A percentile compares a stretch with the other conserved stretches of the same genome.
Conservation (phyloP, 2,888 invertebrate genomes). For the Tolmerus cingulatus region DNA sequence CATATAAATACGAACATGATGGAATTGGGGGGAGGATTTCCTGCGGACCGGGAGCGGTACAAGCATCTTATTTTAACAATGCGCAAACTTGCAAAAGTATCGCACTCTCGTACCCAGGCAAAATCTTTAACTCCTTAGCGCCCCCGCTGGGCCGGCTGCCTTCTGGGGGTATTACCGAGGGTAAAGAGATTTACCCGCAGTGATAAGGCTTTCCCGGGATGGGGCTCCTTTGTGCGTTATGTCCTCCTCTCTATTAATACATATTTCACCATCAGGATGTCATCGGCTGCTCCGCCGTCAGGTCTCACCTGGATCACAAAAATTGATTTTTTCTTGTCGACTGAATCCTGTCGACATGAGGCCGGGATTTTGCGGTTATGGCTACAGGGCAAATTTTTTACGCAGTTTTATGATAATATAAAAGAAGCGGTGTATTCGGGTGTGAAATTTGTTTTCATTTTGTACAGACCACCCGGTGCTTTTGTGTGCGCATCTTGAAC, state of each 20-base stretch:
- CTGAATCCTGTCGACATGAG: not conserved
- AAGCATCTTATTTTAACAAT: slow-evolving; percentile 40
- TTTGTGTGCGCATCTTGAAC: not conserved
- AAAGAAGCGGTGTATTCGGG: slow-evolving; percentile 10
- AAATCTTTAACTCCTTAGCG: slow-evolving; percentile 38
- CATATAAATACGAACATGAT: slow-evolving; percentile 43
- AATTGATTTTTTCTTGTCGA: slow-evolving; percentile 28
- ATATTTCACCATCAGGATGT: slow-evolving; percentile 26
- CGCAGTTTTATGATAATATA: slow-evolving; percentile 30
- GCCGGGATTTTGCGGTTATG: slow-evolving; percentile 17
- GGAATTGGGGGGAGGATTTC: slow-evolving; percentile 17
- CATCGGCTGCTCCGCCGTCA: not conserved
- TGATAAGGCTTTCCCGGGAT: slow-evolving; percentile 40
- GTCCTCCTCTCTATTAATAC: slow-evolving; percentile 40
- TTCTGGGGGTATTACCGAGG: slow-evolving; percentile 4
- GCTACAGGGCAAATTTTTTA: slow-evolving; percentile 1
- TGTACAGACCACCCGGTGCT: not conserved
- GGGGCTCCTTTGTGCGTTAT: slow-evolving; percentile 42
- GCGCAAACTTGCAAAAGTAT: slow-evolving; percentile 43
- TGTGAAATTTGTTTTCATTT: slow-evolving; percentile 32
- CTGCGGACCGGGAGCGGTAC: not conserved
- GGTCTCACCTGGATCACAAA: not conserved
- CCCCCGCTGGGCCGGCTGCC: not conserved
- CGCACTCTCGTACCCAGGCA: slow-evolving; percentile 40
- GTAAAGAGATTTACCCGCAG: slow-evolving; percentile 31